Base-by-base conservation (phyloP, 2,113 vertebrate genomes). In the Ploceus nigricollis region DNA sequence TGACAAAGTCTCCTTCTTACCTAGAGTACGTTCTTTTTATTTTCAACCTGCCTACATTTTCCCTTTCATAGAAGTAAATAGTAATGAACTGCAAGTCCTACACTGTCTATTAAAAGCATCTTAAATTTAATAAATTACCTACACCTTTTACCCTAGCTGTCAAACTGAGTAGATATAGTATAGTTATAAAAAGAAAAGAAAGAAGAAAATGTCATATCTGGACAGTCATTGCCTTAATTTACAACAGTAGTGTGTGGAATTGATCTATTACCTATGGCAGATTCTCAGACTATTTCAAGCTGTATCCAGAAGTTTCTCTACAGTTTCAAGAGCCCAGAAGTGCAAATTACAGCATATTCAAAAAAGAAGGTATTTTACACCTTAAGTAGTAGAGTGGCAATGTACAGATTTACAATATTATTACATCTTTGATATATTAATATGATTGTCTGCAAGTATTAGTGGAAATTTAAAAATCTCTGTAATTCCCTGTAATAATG, bases 81-180 rank as follows among this genome's bases (percentile, higher is more conserved):
- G 63, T 47, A 70, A 81, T 54, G 70, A 86, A 90, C 58, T 64
- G 20, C 64, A 93, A 72, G 45, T 80, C 61, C 42, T 75, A 76
- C 24, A 37, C 58, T 80, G 69, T 48, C 65, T 50, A 31, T 54
- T 85, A 84, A 93, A 93, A 82, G 66, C 71, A 93, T 69, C 83
- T 91, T 64, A 79, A 96, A 80, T 93, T 57, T 88, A 87, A 88
- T 77, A 91, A 85, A 78, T 68, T 95, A 82, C 24, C 63, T 91
- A 91, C 63, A 90, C 33, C 23, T 96, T 88, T 89, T 80, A 76
- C 65, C 80, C 66, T 57, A 93, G 75, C 63, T 94, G 86, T 88
- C 90, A 91, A 84, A 83, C 64, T 51, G 50, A 33, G 90, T 45
- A 60, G 48, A 77, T 79, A 54, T 25, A 87, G 56, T 66, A 72